Evolutionary conservation across 2,113 vertebrate genomes (phyloP).

Genomic region (Channa maculata): DNA sequence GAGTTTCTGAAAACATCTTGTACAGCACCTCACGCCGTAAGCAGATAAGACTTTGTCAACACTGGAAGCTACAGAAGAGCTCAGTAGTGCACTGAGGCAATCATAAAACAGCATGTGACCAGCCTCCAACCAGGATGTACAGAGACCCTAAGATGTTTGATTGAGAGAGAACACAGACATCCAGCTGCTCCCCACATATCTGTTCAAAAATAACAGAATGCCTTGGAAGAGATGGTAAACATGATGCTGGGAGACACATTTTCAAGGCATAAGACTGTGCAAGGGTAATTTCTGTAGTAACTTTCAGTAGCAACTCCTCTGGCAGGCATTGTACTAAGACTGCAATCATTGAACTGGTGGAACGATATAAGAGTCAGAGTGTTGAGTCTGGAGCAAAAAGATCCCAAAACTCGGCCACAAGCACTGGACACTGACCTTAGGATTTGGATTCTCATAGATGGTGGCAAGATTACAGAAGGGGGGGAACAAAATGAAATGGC

Average conservation of each 20-base stretch:
- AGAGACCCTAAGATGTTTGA: slow-evolving; percentile 49
- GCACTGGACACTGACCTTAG: not conserved
- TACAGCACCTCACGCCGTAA: slow-evolving; percentile 16
- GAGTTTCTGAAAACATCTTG: slow-evolving; percentile 37
- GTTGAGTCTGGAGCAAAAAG: not conserved
- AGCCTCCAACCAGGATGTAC: slow-evolving; percentile 42
- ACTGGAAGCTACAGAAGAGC: slow-evolving; percentile 16
- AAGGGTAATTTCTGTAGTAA: slow-evolving; percentile 10
- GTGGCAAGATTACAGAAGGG: not conserved
- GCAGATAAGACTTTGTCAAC: slow-evolving; percentile 17
- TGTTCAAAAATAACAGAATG: slow-evolving; percentile 32
- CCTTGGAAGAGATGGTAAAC: slow-evolving; percentile 21
- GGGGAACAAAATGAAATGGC: too few species aligned
- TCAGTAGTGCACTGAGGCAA: slow-evolving; percentile 21
- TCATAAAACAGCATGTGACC: slow-evolving; percentile 48
- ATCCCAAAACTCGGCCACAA: not conserved
- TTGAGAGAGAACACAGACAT: slow-evolving; percentile 49
- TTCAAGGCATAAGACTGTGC: not conserved
- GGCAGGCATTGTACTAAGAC: not conserved
- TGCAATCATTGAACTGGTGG: not conserved
- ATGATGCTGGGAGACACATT: slow-evolving; percentile 8
- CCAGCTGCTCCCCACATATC: slow-evolving; percentile 48
- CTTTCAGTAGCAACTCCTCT: slow-evolving; percentile 15
- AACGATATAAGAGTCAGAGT: not conserved
- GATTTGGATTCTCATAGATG: not conserved